These are phyloP conservation scores for Hermetia illucens DNA, from an alignment of 1,140 invertebrate species.

Conservation along the genomic window DNA sequence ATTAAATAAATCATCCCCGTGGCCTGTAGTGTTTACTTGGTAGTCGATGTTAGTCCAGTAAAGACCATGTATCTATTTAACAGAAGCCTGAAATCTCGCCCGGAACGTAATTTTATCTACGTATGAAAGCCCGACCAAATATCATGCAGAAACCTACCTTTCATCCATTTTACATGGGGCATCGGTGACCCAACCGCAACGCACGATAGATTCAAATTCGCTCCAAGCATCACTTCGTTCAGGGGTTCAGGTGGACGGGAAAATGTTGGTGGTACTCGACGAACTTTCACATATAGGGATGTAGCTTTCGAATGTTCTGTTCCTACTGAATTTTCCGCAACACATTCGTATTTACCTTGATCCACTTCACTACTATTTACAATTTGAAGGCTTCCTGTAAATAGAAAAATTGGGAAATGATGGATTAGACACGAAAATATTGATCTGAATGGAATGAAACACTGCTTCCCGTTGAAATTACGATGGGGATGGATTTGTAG, in stretches of 20 bases:
- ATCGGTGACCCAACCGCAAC: constrained; percentile 94
- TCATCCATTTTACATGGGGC: constrained; percentile 93
- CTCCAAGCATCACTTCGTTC: constrained; percentile 80
- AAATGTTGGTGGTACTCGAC: constrained; percentile 86
- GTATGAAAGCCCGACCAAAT: no score
- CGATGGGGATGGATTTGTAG: no score
- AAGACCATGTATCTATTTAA: no score
- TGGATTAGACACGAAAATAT: no score
- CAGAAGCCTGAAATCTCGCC: no score
- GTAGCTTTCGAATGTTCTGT: constrained; percentile 86
- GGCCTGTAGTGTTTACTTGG: no score
- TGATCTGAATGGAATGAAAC: no score
- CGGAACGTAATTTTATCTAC: no score
- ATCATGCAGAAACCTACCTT: constrained; percentile 48
- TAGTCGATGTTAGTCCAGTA: no score
- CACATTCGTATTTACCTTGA: constrained; percentile 86
- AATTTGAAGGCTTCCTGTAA: constrained; percentile 82
- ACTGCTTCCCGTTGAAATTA: no score
- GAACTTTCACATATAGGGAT: constrained; percentile 88
- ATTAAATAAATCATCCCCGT: no score
- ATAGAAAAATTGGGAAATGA: constrained; percentile 8
- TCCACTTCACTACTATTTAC: constrained; percentile 77
- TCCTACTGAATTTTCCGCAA: constrained; percentile 79
- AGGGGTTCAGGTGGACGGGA: constrained; percentile 71
- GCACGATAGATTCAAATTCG: constrained; percentile 84